These are phyloP conservation scores for Echinometra lucunter DNA, from an alignment of 53 echinoderm and acorn worm species.

Conservation along the genomic window DNA sequence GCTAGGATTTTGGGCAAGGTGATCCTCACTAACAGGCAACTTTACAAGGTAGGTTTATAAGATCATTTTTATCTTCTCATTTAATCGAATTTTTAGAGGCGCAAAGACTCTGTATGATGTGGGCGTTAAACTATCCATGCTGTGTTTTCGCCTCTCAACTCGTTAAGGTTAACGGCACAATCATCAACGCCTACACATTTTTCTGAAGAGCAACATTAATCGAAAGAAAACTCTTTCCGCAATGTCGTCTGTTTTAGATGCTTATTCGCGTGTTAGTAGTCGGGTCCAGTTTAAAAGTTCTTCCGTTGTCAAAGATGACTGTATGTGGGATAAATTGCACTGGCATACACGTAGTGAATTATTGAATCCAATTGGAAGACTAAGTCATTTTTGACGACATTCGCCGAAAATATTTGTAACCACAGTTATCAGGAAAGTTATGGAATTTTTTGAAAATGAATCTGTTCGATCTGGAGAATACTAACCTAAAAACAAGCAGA, in stretches of 20 bases:
- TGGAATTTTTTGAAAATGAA: too few relatives aligned
- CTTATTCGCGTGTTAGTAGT: neutral
- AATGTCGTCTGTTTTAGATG: neutral
- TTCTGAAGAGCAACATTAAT: neutral
- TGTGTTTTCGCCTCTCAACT: neutral
- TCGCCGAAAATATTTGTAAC: too few relatives aligned
- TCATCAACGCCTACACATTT: conserved; percentile 24
- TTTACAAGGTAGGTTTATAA: neutral
- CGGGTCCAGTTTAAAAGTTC: neutral
- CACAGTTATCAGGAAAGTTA: too few relatives aligned
- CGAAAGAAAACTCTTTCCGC: neutral
- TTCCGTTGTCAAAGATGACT: neutral
- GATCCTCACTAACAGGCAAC: neutral
- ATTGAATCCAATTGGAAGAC: too few relatives aligned
- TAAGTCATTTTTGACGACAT: too few relatives aligned
- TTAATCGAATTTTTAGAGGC: neutral
- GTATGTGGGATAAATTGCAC: neutral
- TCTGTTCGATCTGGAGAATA: too few relatives aligned
- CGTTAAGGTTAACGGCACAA: conserved; percentile 11
- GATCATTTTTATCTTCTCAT: neutral
- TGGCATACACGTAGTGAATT: too few relatives aligned
- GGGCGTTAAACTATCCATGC: neutral
- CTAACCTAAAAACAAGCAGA: too few relatives aligned
- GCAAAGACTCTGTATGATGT: neutral
- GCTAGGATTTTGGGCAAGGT: neutral